phyloP scores from a whole-genome alignment of 2,113 vertebrate genomes.

The Gallinago undulata region DNA sequence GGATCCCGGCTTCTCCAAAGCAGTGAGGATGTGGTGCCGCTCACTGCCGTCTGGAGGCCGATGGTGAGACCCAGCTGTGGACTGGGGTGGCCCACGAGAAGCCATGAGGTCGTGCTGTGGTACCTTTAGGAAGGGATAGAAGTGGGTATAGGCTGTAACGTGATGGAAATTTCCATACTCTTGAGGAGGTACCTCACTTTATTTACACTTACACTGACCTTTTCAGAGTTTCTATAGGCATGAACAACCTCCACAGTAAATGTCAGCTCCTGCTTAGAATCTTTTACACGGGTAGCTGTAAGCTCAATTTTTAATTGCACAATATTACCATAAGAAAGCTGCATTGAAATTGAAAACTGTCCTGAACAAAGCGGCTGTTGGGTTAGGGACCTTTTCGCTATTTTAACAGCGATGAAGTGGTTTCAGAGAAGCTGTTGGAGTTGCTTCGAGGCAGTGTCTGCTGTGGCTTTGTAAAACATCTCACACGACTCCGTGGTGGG shows the following conservation, averaged over 20 bases:
- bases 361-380: neutral
- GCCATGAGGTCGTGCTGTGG: neutral
- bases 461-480: neutral
- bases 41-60: neutral
- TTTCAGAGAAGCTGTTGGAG: neutral
- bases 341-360: neutral
- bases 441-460: neutral
- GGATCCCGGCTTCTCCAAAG: neutral
- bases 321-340: neutral
- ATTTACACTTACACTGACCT: neutral
- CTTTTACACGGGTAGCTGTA: neutral
- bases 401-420: accelerated
- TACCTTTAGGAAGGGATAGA: neutral
- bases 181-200: neutral
- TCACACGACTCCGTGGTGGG: neutral
- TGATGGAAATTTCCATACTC: neutral
- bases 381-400: neutral
- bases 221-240: slow-evolving; percentile 11
- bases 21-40: neutral
- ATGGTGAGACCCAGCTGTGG: neutral
- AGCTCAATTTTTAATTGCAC: slow-evolving; percentile 13
- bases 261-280: slow-evolving; percentile 18
- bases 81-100: neutral
- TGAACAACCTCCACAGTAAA: slow-evolving; percentile 8
- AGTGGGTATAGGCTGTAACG: neutral